Conservation (phyloP, 30 jellyfish, hydroid and myxozoan species). For the Aurelia sp. region DNA sequence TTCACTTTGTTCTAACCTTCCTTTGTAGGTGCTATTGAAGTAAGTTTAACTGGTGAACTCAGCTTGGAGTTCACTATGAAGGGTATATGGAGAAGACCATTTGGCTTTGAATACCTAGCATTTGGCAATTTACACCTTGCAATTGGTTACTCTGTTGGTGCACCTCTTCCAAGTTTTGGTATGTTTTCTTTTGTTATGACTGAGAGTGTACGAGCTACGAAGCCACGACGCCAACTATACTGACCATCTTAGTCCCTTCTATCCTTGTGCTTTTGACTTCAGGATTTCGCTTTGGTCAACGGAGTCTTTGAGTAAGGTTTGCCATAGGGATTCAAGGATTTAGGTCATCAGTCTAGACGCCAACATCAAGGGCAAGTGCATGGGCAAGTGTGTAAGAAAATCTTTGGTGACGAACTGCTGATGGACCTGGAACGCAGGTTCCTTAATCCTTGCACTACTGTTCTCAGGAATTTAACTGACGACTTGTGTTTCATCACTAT, state of each 20-base stretch:
- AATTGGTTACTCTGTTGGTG: constrained; percentile 38
- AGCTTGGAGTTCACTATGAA: constrained; percentile 41
- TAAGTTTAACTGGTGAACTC: constrained; percentile 59
- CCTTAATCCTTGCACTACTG: too few species aligned
- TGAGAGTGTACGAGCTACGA: not conserved
- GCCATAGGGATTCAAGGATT: too few species aligned
- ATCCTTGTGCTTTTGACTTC: not conserved
- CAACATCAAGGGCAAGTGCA: too few species aligned
- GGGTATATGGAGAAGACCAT: constrained; percentile 60
- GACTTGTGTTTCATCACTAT: too few species aligned
- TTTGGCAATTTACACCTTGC: constrained; percentile 48
- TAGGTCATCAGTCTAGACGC: too few species aligned
- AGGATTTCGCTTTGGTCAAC: not conserved
- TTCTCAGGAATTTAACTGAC: too few species aligned
- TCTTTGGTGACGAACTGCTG: too few species aligned
- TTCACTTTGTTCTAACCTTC: not conserved
- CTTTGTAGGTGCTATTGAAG: constrained; percentile 64
- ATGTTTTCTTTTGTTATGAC: not conserved
- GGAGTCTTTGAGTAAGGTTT: not conserved
- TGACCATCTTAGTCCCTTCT: too few species aligned
- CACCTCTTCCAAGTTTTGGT: constrained; percentile 59
- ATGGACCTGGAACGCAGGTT: too few species aligned
- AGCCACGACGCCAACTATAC: too few species aligned
- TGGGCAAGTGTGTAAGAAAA: too few species aligned
- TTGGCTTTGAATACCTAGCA: constrained; percentile 37